Base-by-base conservation (phyloP, 2,888 invertebrate species). In the Odontocolon sp. region DNA sequence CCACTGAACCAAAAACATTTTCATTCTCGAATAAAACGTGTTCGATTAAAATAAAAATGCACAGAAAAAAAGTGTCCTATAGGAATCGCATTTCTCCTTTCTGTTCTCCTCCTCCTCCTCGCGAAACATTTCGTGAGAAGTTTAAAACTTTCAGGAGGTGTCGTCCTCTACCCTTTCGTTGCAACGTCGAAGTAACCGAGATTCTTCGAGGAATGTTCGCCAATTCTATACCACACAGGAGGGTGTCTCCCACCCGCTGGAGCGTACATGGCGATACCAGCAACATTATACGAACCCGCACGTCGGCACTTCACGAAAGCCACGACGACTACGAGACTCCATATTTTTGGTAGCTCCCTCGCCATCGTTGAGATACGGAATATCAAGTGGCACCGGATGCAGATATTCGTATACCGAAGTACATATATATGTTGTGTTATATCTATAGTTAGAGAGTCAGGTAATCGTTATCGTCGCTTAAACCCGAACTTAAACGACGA, bases 351-450 rank as follows among this genome's bases (percentile, higher is more conserved):
- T 26, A 28, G 33, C 8, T 33, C 45, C 33, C 63, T 63, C 61
- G 5, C 33, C 45, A 26, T 26, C 40, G 6, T 42, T 36, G 70
- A 70, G 64, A 78, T 66, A 73, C 69, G 73, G 68, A 70, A 79
- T 80, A 78, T 79, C 78, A 59, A 77, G 75, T 79, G 66, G 73
- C 73, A 68, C 54, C 64, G 78, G 70, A 66, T 76, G 75, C 26
- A 56, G 68, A 77, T 71, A 73, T 71, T 36, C 63, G 40, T 61
- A 63, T 50, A 57, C 18, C 38, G 16, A 69, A 45, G 33, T 47
- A 21, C 63, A 52, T 38, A 59, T 5, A 28, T 50, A 26, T 26
- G 18, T 57, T 28, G 11, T 23, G n/a, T 38, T 63, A 42, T 26
- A 9, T 45, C 6, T 57, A 14, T 33, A 36, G n/a, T n/a, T 33